Evolutionary conservation across 1,140 invertebrate species (phyloP), one percentile per base, ranked within the genome.

Genomic region (Gryllus bimaculatus): DNA sequence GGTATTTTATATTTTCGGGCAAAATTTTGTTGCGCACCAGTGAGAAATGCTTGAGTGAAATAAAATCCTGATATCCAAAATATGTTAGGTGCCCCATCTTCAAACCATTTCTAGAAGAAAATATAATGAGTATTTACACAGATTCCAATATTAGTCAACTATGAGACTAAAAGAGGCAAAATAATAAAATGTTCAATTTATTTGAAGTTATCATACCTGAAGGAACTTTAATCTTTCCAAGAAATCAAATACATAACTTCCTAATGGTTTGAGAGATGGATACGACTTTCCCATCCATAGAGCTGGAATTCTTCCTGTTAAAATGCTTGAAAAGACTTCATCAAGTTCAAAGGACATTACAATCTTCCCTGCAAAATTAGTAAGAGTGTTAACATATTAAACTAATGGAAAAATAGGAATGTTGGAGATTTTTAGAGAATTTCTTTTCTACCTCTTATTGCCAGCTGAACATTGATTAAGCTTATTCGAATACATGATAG

Each of bases 21-120:
- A 87, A 90, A 98, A 87, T 97, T 98, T 87, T 98, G 96, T 82
- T 95, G 92, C 20, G 93, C 94, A 47, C 96, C 96, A 8, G 97
- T 98, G 18, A 98, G 87, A 86, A 98, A 98, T 8, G 96, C 96
- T 88, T 98, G 96, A 0, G 96, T 96, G 84, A 98, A 98, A 85
- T 93, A 98, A 85, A 99, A 98, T 21, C 96, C 96, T 0, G 96
- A 95, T 48, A 99, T 86, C 97, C 97, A 98, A 86, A 94, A 98
- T 12, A 93, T 90, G 7, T 86, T 80, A 0, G 96, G 95, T 20
- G 94, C 91, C 8, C 95, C 96, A 80, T 92, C 83, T 18, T 93
- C 89, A 82, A 92, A 94, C 97, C 96, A 79, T 15, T 12, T 74
- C 79, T 79, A 74, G 21, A 75, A 75, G 21, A 74, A 73, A 49